phyloP scores from a whole-genome alignment of 92 coral and sea anemone species.

The Actinernus sp. region DNA sequence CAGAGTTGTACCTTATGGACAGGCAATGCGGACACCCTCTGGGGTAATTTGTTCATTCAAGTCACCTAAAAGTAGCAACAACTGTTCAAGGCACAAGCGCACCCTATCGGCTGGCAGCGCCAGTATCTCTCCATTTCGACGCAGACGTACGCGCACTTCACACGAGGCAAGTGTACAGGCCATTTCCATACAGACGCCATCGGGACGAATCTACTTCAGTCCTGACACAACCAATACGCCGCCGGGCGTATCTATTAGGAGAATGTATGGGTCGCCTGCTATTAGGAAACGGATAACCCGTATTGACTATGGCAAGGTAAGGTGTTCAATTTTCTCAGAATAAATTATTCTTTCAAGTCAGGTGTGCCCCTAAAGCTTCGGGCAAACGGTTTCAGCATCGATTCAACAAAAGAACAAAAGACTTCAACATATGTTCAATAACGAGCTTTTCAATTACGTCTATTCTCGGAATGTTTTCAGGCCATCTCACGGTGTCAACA shows the following conservation, averaged over 20 bases:
- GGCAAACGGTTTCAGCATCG: too few species aligned
- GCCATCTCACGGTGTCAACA: too few species aligned
- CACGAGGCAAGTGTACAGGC: conserved; percentile 27
- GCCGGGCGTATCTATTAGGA: conserved; percentile 29
- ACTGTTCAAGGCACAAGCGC: conserved; percentile 32
- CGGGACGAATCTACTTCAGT: conserved; percentile 31
- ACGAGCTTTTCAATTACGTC: too few species aligned
- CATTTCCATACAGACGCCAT: conserved; percentile 43
- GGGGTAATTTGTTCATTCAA: conserved; percentile 49
- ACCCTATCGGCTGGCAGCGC: conserved; percentile 48
- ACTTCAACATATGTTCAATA: too few species aligned
- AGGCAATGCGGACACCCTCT: conserved; percentile 39
- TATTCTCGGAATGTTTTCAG: too few species aligned
- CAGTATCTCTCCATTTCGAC: conserved; percentile 46
- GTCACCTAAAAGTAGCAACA: conserved; percentile 20
- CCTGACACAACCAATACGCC: conserved; percentile 25
- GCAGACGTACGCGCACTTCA: conserved; percentile 47
- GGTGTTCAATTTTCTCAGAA: too few species aligned
- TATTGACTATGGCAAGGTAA: conserved; percentile 14
- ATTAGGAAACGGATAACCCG: conserved; percentile 43
- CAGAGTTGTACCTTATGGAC: conserved; percentile 6
- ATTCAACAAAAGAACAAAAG: too few species aligned
- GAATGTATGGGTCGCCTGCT: conserved; percentile 52
- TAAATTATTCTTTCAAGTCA: too few species aligned
- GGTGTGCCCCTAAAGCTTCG: too few species aligned